Evolutionary conservation across 2,888 invertebrate species (phyloP).

Genomic region (Pachliopta kotzebuea): DNA sequence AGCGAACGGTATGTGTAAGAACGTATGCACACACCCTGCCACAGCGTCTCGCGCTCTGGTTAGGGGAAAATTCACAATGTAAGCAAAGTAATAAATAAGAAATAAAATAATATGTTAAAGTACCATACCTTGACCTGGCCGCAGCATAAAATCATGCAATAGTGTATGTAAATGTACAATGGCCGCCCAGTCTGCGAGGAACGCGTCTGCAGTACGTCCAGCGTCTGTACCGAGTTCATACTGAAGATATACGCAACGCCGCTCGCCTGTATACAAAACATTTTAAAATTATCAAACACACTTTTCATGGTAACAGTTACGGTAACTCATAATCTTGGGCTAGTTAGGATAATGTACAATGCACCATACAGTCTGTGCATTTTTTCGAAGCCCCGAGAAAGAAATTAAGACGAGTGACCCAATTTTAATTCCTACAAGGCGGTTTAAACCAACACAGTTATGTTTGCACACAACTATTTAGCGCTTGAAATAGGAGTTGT

Average conservation of each 20-base stretch:
- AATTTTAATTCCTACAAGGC: no score
- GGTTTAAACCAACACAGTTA: no score
- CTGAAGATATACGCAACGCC: slow-evolving; percentile 93
- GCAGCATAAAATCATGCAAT: slow-evolving; percentile 90
- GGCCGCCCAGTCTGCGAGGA: slow-evolving; percentile 95
- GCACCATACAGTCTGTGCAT: no score
- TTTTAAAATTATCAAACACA: not conserved
- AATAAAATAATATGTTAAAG: not conserved
- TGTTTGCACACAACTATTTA: no score
- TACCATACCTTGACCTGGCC: slow-evolving; percentile 84
- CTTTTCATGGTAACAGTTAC: no score
- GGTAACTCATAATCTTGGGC: no score
- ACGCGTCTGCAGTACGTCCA: slow-evolving; percentile 90
- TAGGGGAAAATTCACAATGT: not conserved
- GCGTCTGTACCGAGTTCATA: slow-evolving; percentile 95
- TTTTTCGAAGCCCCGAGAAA: no score
- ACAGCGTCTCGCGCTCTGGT: slow-evolving; percentile 79
- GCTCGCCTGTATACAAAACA: slow-evolving; percentile 77
- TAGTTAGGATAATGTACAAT: no score
- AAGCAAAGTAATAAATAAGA: not conserved
- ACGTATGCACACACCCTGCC: slow-evolving; percentile 86
- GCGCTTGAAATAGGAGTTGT: no score
- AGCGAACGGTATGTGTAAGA: slow-evolving; percentile 96
- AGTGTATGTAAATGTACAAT: slow-evolving; percentile 94
- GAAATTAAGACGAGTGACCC: no score